phyloP scores from a whole-genome alignment of 1,140 invertebrate genomes.

The Proctacanthus coquilletti region DNA sequence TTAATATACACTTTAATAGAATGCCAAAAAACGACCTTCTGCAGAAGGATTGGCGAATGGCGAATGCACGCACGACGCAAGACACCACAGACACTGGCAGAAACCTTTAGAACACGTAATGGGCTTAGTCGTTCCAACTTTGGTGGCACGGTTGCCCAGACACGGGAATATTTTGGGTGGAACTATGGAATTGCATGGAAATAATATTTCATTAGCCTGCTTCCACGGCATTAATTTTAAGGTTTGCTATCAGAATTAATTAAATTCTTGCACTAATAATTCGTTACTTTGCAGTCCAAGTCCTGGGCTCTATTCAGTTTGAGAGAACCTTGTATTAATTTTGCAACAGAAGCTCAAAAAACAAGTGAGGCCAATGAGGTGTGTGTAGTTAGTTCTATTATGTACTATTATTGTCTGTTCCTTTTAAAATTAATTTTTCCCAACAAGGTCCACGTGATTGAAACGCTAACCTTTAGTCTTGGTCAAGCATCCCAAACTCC shows the following conservation, averaged over 20 bases:
- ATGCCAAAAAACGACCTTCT: too few relatives aligned
- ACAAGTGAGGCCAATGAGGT: constrained; percentile 31
- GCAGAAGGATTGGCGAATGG: neutral
- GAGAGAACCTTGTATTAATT: constrained; percentile 86
- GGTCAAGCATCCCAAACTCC: constrained; percentile 52
- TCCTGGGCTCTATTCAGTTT: constrained; percentile 93
- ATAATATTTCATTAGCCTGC: constrained; percentile 87
- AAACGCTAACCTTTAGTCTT: constrained; percentile 77
- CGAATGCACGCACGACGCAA: constrained; percentile 20
- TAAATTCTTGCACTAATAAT: neutral
- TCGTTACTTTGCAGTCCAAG: constrained; percentile 43
- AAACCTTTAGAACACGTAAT: constrained; percentile 40
- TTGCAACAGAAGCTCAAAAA: constrained; percentile 87
- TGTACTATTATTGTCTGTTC: too few relatives aligned
- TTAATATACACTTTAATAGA: neutral
- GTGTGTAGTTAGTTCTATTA: too few relatives aligned
- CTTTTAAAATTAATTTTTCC: too few relatives aligned
- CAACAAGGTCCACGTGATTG: constrained; percentile 65
- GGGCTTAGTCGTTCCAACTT: constrained; percentile 57
- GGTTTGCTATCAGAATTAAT: constrained; percentile 15
- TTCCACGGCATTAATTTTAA: constrained; percentile 97
- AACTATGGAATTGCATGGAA: constrained; percentile 78
- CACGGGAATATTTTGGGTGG: constrained; percentile 82
- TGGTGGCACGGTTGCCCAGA: constrained; percentile 45
- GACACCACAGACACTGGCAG: constrained; percentile 89